Percentiles rank a stretch among this genome's conserved stretches.
phyloP scores from a whole-genome alignment of 2,113 vertebrate genomes.

The Buteo buteo region DNA sequence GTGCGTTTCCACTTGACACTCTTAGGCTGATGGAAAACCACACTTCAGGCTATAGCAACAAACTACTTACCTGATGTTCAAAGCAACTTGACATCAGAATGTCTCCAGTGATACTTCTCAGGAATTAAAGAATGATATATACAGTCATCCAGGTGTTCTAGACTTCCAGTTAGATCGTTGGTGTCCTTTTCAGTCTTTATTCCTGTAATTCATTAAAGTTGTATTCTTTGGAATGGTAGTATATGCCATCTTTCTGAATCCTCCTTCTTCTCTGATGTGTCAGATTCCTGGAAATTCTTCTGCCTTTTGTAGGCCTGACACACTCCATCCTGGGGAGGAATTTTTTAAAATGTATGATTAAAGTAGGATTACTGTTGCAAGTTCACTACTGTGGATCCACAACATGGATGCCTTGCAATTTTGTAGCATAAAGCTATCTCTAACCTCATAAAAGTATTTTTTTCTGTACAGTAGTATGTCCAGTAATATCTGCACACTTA shows the following conservation, averaged over 20 bases:
- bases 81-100: background rate
- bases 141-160: background rate
- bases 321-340: background rate
- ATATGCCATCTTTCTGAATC: background rate
- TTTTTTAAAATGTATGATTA: background rate
- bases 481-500: background rate
- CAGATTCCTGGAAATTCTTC: background rate
- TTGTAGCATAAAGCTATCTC: background rate
- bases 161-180: background rate
- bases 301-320: background rate
- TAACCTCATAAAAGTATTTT: background rate
- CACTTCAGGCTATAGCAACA: background rate
- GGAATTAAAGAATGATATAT: background rate
- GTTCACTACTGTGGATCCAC: background rate
- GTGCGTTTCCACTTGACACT: accelerated
- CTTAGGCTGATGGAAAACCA: background rate
- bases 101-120: background rate
- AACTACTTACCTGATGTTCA: background rate
- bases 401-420: background rate
- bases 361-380: background rate
- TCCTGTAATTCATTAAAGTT: background rate
- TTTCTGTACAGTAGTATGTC: background rate
- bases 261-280: background rate
- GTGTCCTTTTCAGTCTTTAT: background rate
- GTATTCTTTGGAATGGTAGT: background rate